phyloP scores from a whole-genome alignment of 2,113 vertebrate genomes.

The Protobothrops flavoviridis region DNA sequence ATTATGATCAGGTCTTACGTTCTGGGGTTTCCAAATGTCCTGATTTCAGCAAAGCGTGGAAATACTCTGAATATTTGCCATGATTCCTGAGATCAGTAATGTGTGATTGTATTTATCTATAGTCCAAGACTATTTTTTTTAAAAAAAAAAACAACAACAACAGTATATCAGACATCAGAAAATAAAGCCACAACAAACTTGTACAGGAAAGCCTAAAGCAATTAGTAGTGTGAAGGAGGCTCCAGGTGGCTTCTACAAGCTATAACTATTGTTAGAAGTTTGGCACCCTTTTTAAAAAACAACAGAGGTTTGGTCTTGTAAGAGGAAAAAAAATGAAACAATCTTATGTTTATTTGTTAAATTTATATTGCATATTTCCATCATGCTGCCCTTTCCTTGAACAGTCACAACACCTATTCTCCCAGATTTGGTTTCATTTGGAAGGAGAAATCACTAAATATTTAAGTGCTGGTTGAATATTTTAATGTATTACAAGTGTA shows the following conservation, averaged over 20 bases:
- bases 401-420: neutral
- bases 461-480: neutral
- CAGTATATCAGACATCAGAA: neutral
- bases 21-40: neutral
- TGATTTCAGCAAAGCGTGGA: neutral
- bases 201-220: neutral
- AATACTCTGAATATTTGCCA: neutral
- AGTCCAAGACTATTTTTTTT: neutral
- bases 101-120: neutral
- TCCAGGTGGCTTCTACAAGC: neutral
- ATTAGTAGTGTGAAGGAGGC: neutral
- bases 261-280: neutral
- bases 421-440: neutral
- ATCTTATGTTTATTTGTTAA: neutral
- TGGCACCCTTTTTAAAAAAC: neutral
- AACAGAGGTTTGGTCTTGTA: neutral
- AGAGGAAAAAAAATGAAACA: neutral
- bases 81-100: neutral
- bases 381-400: neutral
- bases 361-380: neutral
- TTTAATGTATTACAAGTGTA: neutral
- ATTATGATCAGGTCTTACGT: neutral
- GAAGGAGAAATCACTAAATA: neutral
- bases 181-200: neutral
- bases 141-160: neutral